A percentile compares a stretch with the other conserved stretches of the same genome.
phyloP scores from a whole-genome alignment of 2,113 vertebrate genomes.

The Chelonoidis abingdonii region DNA sequence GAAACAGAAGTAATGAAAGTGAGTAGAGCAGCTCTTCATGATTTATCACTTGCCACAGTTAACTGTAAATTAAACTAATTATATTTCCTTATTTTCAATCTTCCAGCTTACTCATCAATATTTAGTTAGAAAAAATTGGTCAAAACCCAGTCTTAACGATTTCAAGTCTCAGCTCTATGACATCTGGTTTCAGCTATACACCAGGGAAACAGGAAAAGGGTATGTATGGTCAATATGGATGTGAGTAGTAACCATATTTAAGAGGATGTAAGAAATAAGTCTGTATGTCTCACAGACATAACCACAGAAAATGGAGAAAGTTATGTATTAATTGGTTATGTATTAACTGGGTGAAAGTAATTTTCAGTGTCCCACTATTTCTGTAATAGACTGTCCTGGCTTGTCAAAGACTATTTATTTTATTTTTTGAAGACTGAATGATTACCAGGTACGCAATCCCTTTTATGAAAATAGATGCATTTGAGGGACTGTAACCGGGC shows the following conservation, averaged over 20 bases:
- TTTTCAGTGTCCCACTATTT: not conserved
- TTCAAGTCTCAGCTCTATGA: conserved; percentile 88
- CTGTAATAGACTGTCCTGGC: not conserved
- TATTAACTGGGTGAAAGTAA: not conserved
- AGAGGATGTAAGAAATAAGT: accelerated
- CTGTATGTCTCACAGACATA: not conserved
- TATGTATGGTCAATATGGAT: conserved; percentile 62
- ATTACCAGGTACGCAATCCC: not conserved
- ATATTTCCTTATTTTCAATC: conserved; percentile 2
- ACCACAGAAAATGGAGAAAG: not conserved
- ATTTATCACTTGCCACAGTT: not conserved
- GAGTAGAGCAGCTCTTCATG: not conserved
- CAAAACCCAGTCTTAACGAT: conserved; percentile 65
- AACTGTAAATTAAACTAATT: not conserved
- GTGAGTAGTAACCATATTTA: not conserved
- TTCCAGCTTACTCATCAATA: conserved; percentile 84
- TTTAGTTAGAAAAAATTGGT: conserved; percentile 79
- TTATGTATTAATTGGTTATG: not conserved
- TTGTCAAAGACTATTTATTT: not conserved
- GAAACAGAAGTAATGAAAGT: conserved; percentile 88
- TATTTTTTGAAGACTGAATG: not conserved
- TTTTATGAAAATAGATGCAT: not conserved
- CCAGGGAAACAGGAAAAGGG: conserved; percentile 80
- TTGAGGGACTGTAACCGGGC: not conserved
- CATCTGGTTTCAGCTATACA: conserved; percentile 90